Base-by-base conservation (phyloP, 1,140 invertebrate species). In the Dreissena polymorpha region DNA sequence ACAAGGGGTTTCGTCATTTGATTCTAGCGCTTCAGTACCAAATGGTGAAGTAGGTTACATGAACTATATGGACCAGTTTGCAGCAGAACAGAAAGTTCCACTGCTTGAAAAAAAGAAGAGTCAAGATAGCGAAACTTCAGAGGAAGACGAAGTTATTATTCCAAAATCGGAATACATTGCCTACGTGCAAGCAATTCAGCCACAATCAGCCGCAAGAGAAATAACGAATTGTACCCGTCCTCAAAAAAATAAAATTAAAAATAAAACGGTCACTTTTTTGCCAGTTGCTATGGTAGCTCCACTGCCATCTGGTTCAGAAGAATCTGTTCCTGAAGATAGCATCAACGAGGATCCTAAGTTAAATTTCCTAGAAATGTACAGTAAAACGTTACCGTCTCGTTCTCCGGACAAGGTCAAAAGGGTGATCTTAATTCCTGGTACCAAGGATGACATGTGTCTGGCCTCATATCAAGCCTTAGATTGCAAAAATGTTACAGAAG, bases 231-330 rank as follows among this genome's bases (percentile, higher is more conserved):
- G 78, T 12, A 73, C 80, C 12, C 75, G 85, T 70, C 83, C 87
- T 2, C 76, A 84, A 16, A 82, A 87, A 51, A 87, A 79, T 57
- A 85, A 82, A 51, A 85, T 83, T 23, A 84, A 87, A 75, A 82
- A 86, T 72, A 91, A 91, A 87, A 90, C 85, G 49, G 89, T 90
- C 0, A 90, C 88, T 57, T 91, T 90, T 85, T 90, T 88, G 50
- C 90, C 89, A 21, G 89, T 90, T 55, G 89, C 89, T 75, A 90
- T 90, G 88, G 89, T 90, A 49, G 90, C 89, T 27, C 90, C 90
- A 51, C 75, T 91, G 64, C 88, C 88, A 16, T 90, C 89, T 6
- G 90, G 88, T 21, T 90, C 89, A 0, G 89, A 91, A 57, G 90
- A 90, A 73, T 90, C 90, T 13, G 78, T 88, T 57, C 85, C 85